These are phyloP conservation scores for Allygus modestus DNA, from an alignment of 2,888 invertebrate genomes.

Conservation along the genomic window DNA sequence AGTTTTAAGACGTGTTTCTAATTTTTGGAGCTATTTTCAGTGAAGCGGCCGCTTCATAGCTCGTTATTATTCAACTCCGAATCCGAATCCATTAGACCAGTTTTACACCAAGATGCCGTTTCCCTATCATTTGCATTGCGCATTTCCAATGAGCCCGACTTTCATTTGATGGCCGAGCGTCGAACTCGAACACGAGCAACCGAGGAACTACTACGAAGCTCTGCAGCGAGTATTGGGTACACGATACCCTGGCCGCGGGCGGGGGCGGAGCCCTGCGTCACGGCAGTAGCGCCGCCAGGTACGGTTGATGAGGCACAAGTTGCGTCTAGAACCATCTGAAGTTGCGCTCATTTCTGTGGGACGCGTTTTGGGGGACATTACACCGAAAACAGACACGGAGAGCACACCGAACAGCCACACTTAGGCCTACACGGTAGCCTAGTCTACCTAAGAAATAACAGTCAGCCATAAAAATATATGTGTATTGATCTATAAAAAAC, in stretches of 20 bases:
- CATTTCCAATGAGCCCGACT: background rate
- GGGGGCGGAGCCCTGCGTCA: too few relatives aligned
- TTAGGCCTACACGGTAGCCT: slow-evolving; percentile 46
- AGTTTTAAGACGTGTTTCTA: too few relatives aligned
- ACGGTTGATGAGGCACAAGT: background rate
- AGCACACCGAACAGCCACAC: slow-evolving; percentile 43
- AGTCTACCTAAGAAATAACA: slow-evolving; percentile 62
- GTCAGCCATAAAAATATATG: slow-evolving; percentile 65
- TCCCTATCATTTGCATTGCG: background rate
- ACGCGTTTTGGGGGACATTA: slow-evolving; percentile 1
- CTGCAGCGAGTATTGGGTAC: too few relatives aligned
- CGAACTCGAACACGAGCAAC: too few relatives aligned
- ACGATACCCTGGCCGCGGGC: too few relatives aligned
- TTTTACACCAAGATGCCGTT: background rate
- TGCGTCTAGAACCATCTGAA: slow-evolving; percentile 31
- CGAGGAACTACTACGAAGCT: too few relatives aligned
- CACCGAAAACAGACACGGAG: slow-evolving; percentile 16
- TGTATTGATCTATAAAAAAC: slow-evolving; percentile 63
- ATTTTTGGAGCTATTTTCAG: too few relatives aligned
- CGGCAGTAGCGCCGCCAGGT: slow-evolving; percentile 12
- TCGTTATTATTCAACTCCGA: background rate
- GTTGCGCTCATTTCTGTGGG: slow-evolving; percentile 57
- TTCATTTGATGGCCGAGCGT: too few relatives aligned
- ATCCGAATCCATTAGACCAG: background rate
- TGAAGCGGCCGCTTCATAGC: too few relatives aligned